Evolutionary conservation across 2,888 invertebrate genomes (phyloP).

Genomic region (Panorpa germanica): DNA sequence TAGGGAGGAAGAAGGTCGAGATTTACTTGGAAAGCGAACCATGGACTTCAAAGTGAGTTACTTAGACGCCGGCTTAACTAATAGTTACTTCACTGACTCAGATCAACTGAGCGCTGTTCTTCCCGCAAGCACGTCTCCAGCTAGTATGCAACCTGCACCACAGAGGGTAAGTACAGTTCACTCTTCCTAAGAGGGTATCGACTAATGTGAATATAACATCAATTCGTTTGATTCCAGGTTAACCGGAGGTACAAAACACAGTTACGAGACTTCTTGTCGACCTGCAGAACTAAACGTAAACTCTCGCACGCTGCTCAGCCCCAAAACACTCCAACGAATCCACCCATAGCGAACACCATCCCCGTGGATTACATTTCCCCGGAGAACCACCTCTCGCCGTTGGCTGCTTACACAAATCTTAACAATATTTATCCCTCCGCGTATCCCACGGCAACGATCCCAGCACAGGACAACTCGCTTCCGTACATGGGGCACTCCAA

Average conservation of each 20-base stretch:
- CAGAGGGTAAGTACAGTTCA: too few relatives aligned
- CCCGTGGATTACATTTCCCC: conserved; percentile 52
- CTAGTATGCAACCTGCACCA: conserved; percentile 35
- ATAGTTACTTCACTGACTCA: conserved; percentile 74
- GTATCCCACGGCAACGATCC: conserved; percentile 49
- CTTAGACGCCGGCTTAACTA: conserved; percentile 81
- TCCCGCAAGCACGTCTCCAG: conserved; percentile 31
- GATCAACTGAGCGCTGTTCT: conserved; percentile 51
- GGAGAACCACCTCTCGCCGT: too few relatives aligned
- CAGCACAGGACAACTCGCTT: conserved; percentile 34
- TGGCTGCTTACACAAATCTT: conserved; percentile 63
- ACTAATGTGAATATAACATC: too few relatives aligned
- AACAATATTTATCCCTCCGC: conserved; percentile 66
- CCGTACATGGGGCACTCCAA: conserved; percentile 52
- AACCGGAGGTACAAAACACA: conserved; percentile 88
- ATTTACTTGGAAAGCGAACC: conserved; percentile 89
- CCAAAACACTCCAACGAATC: conserved; percentile 30
- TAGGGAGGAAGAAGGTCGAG: conserved; percentile 97
- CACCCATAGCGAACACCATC: conserved; percentile 28
- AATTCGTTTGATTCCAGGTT: too few relatives aligned
- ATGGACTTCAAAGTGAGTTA: conserved; percentile 99
- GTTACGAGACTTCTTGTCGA: conserved; percentile 78
- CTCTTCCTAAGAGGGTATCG: too few relatives aligned
- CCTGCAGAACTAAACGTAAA: conserved; percentile 70
- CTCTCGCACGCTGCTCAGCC: conserved; percentile 21